Percentiles rank a stretch among this genome's conserved stretches.
Evolutionary conservation across 1,140 invertebrate genomes (phyloP).

Genomic region (Portunus trituberculatus): DNA sequence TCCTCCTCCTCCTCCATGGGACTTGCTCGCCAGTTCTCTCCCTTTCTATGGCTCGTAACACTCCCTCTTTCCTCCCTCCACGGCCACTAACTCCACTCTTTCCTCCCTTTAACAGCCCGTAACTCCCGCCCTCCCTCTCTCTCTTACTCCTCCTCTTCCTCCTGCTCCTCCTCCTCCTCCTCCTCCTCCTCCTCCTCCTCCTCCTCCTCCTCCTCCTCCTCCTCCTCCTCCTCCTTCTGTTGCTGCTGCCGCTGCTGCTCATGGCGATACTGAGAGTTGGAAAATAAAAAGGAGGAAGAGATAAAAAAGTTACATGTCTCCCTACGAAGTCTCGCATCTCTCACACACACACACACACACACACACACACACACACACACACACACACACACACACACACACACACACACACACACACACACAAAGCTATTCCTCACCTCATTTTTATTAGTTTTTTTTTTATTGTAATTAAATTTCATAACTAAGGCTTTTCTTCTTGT

Average conservation of each 20-base stretch:
- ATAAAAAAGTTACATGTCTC: too few relatives aligned
- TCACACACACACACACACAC: not conserved
- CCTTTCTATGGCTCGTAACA: not conserved
- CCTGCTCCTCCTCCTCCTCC: not conserved
- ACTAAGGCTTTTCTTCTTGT: not conserved
- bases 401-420: not conserved
- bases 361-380: too few relatives aligned
- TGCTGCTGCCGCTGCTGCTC: too few relatives aligned
- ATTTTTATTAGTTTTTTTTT: too few relatives aligned
- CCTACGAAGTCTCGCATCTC: too few relatives aligned
- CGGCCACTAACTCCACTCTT: slow-evolving; percentile 9
- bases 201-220: slow-evolving; percentile 5
- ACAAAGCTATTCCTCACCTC: not conserved
- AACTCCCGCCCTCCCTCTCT: not conserved
- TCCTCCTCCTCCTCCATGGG: not conserved
- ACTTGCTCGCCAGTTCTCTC: too few relatives aligned
- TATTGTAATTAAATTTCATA: too few relatives aligned
- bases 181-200: not conserved
- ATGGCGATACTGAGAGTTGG: too few relatives aligned
- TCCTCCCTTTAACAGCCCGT: slow-evolving; percentile 9
- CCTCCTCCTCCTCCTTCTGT: not conserved
- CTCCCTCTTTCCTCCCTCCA: not conserved
- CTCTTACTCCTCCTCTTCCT: not conserved
- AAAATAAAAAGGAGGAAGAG: too few relatives aligned
- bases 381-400: not conserved